Evolutionary conservation across 2,888 invertebrate species (phyloP).

Genomic region (Trypoxylon attenuatum): DNA sequence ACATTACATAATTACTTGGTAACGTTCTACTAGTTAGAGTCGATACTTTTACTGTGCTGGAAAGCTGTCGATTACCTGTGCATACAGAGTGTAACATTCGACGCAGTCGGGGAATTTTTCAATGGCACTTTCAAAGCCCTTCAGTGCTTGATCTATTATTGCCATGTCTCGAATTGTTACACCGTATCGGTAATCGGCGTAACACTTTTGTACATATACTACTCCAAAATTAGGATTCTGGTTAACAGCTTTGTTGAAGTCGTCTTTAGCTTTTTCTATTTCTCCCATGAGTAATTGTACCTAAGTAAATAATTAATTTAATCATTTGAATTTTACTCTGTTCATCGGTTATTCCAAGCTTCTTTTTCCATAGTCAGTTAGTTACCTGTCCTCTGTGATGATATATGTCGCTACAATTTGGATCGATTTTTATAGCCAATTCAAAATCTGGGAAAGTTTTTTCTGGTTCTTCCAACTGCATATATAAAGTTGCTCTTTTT

Average conservation of each 20-base stretch:
- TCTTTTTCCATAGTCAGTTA: too few species aligned
- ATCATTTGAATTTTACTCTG: too few species aligned
- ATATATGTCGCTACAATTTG: conserved; percentile 91
- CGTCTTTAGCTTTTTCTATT: conserved; percentile 85
- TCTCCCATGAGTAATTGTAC: conserved; percentile 89
- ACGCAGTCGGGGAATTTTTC: conserved; percentile 88
- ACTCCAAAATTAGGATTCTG: conserved; percentile 90
- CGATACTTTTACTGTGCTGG: neutral
- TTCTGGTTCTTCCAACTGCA: conserved; percentile 85
- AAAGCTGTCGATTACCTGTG: conserved; percentile 79
- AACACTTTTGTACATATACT: conserved; percentile 92
- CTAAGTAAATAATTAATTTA: too few species aligned
- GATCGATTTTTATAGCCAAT: conserved; percentile 84
- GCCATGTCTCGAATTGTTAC: conserved; percentile 79
- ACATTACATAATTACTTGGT: conserved; percentile 17
- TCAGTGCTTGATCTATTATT: conserved; percentile 80
- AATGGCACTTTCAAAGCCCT: conserved; percentile 84
- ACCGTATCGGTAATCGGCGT: conserved; percentile 88
- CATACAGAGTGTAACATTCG: conserved; percentile 92
- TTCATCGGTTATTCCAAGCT: too few species aligned
- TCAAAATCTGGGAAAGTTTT: conserved; percentile 88
- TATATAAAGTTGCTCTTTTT: conserved; percentile 89
- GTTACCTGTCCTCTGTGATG: conserved; percentile 89
- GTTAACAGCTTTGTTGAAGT: conserved; percentile 89
- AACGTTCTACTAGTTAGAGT: too few species aligned